Conservation (phyloP, 2,888 invertebrate genomes). For the Craniophora ligustri region DNA sequence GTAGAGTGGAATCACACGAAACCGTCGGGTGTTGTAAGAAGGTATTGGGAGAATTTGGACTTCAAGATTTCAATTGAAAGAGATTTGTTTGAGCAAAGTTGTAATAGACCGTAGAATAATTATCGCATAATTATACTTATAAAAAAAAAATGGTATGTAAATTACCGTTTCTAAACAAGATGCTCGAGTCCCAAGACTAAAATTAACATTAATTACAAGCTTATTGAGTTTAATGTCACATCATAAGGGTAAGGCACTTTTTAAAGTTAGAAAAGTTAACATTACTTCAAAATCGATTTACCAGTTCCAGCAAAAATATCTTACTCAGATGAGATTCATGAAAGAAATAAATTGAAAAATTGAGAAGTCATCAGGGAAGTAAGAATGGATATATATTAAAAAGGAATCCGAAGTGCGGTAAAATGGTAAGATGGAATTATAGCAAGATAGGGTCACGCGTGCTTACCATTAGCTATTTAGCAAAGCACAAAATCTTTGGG, state of each 20-base stretch:
- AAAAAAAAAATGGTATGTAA: too few species aligned
- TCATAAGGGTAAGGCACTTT: too few species aligned
- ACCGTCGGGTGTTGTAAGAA: slow-evolving; percentile 18
- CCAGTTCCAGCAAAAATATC: not conserved
- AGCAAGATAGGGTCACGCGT: slow-evolving; percentile 2
- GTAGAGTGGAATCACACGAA: slow-evolving; percentile 53
- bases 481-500: slow-evolving; percentile 6
- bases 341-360: slow-evolving; percentile 9
- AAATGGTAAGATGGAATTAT: slow-evolving; percentile 1
- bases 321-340: not conserved
- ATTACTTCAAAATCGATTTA: too few species aligned
- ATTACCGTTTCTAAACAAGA: too few species aligned
- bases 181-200: too few species aligned
- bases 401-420: slow-evolving; percentile 5
- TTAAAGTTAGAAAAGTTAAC: too few species aligned
- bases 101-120: not conserved
- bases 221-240: not conserved
- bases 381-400: slow-evolving; percentile 6
- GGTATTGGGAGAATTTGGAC: not conserved
- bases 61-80: not conserved
- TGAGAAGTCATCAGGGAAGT: slow-evolving; percentile 21
- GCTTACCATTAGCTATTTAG: slow-evolving; percentile 24
- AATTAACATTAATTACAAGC: not conserved
- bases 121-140: too few species aligned
- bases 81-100: too few species aligned